These are phyloP conservation scores for Apamea epomidion DNA, from an alignment of 2,888 invertebrate genomes.

Conservation along the genomic window DNA sequence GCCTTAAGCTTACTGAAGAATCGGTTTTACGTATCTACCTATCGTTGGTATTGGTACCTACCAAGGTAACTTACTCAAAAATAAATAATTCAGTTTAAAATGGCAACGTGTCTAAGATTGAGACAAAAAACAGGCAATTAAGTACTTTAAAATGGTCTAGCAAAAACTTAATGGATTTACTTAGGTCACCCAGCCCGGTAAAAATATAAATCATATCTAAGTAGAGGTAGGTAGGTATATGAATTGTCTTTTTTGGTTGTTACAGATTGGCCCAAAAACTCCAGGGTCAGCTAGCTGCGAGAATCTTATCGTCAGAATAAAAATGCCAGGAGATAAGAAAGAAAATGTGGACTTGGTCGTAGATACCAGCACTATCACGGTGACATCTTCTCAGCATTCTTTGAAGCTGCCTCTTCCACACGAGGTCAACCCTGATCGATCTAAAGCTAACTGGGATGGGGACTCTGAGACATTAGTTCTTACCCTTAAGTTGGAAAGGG, in stretches of 20 bases:
- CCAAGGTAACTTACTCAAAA: not conserved
- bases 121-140: constrained; percentile 10
- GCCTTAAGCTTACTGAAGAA: not conserved
- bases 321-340: constrained; percentile 94
- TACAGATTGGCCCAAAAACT: constrained; percentile 95
- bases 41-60: not conserved
- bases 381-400: constrained; percentile 92
- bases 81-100: not conserved
- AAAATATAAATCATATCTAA: not conserved
- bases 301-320: constrained; percentile 94
- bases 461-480: constrained; percentile 92
- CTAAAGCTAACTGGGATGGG: constrained; percentile 95
- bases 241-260: constrained; percentile 11
- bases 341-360: constrained; percentile 94
- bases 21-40: not conserved
- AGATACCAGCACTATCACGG: constrained; percentile 90
- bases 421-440: constrained; percentile 94
- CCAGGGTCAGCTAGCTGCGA: constrained; percentile 96
- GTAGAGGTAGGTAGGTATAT: not conserved
- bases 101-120: not conserved
- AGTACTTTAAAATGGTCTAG: not conserved
- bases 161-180: constrained; percentile 22
- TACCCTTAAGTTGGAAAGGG: constrained; percentile 93
- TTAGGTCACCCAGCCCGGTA: not conserved
- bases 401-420: constrained; percentile 95